Base-by-base conservation (phyloP, 2,113 vertebrate species). In the Miniopterus natalensis region DNA sequence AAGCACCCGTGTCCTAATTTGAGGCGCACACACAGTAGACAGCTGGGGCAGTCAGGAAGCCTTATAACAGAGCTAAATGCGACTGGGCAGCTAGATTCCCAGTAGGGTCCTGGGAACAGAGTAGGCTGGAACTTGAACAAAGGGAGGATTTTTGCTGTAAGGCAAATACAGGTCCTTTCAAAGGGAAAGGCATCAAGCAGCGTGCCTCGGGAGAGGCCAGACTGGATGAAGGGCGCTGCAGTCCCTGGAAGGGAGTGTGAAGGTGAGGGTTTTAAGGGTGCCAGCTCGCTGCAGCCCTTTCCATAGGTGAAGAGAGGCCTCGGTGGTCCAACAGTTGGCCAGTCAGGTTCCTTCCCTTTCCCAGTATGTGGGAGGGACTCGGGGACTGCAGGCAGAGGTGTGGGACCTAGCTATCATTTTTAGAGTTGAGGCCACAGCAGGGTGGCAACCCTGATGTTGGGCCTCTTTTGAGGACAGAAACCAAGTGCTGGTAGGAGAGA, bases 251-350 rank as follows among this genome's bases (percentile, higher is more conserved):
- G 31, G 29, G 14, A 29, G 13, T 6, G 1, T 61, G 21, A 15
- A 3, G 31, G 8, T 7, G 3, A 59, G 8, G 17, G 5, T 49
- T 95, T n/a, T 84, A 70, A 77, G 63, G 65, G 74, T 12, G 18
- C 20, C 18, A 36, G 3, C 8, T 51, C 40, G 31, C 23, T 40
- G 23, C 5, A 66, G 12, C 7, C 31, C 8, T 85, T 29, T 61
- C 40, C 53, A 49, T 40, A 25, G 40, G 27, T 14, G 10, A 36
- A 79, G 14, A 90, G 68, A 74, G 68, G 27, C 20, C 21, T 31
- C 7, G 0, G 6, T 8, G 40, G 27, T 59, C 42, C 85, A 75
- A 4, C 0, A 4, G 10, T 7, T 36, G 61, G 11, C 20, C 6
- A 51, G 5, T 42, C 14, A n/a, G 77, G 25, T 21, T 87, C 21